These are phyloP conservation scores for Plecturocebus donacophilus DNA, from an alignment of 2,113 vertebrate genomes.

Conservation along the genomic window DNA sequence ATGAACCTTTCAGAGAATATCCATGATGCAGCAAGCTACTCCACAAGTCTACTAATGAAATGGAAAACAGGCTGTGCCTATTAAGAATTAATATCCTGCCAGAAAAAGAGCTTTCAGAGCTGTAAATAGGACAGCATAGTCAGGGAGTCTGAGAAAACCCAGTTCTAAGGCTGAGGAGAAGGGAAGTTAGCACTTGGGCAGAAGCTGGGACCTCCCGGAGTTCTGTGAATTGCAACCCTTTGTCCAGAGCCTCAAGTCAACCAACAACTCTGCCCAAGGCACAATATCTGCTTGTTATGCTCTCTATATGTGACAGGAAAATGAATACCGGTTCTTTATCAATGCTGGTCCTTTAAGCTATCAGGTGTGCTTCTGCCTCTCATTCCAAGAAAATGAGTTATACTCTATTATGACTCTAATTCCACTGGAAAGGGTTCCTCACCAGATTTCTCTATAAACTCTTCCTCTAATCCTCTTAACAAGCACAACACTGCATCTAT, in stretches of 20 bases:
- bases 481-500: neutral
- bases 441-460: neutral
- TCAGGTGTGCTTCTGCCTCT: neutral
- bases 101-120: neutral
- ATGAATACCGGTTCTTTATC: neutral
- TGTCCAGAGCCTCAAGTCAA: neutral
- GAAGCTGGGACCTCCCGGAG: neutral
- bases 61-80: constrained; percentile 12
- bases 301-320: neutral
- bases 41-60: constrained; percentile 22
- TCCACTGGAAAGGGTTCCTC: neutral
- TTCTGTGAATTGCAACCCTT: neutral
- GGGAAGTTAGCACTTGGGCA: neutral
- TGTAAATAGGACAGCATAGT: neutral
- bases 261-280: neutral
- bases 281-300: neutral
- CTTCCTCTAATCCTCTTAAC: neutral
- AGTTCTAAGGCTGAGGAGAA: neutral
- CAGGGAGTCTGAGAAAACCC: neutral
- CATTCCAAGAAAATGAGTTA: neutral
- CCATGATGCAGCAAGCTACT: neutral
- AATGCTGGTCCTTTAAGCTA: neutral
- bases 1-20: constrained; percentile 46
- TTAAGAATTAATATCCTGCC: neutral
- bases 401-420: neutral